These are phyloP conservation scores for Abscondita cerata DNA, from an alignment of 2,888 invertebrate genomes.

Conservation along the genomic window DNA sequence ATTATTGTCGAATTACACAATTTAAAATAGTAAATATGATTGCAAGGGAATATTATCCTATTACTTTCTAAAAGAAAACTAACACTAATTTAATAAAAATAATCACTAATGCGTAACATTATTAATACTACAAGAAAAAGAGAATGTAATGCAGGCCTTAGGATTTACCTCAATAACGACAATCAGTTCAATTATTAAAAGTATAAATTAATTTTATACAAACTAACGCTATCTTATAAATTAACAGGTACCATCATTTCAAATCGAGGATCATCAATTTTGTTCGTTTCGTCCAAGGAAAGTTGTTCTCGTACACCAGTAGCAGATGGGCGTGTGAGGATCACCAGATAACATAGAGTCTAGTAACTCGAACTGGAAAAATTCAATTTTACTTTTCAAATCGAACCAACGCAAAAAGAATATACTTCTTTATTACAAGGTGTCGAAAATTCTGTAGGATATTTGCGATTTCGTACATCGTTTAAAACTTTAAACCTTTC, in stretches of 20 bases:
- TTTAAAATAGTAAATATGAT: too few species aligned
- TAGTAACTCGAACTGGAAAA: conserved; percentile 72
- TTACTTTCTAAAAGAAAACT: too few species aligned
- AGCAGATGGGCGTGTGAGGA: conserved; percentile 80
- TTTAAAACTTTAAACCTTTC: conserved; percentile 79
- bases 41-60: too few species aligned
- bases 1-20: too few species aligned
- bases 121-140: too few species aligned
- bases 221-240: not conserved
- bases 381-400: too few species aligned
- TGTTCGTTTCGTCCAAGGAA: conserved; percentile 1
- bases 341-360: conserved; percentile 78
- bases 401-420: not conserved
- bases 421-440: conserved; percentile 75
- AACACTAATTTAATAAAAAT: too few species aligned
- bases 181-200: too few species aligned
- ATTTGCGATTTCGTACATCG: conserved; percentile 69
- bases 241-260: not conserved
- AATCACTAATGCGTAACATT: too few species aligned
- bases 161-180: too few species aligned
- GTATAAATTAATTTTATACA: too few species aligned
- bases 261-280: not conserved
- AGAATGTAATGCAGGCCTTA: too few species aligned
- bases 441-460: conserved; percentile 73
- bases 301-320: conserved; percentile 66